phyloP scores from a whole-genome alignment of 2,113 vertebrate genomes.

The Opisthocomus hoazin region DNA sequence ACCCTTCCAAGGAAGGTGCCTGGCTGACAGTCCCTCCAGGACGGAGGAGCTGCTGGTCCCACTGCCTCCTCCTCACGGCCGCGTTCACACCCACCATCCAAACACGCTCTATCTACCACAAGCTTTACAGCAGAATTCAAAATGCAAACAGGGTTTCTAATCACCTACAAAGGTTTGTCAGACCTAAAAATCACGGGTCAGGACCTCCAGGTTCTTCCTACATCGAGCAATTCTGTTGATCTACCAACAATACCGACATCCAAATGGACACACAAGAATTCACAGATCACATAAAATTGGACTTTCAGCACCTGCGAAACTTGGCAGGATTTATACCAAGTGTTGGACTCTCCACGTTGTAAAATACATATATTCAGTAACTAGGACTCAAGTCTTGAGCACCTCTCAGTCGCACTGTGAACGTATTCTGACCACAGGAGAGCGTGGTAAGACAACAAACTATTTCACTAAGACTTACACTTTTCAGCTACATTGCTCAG shows the following conservation, averaged over 20 bases:
- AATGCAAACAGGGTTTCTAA: background rate
- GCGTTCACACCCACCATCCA: background rate
- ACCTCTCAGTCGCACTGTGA: background rate
- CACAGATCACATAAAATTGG: background rate
- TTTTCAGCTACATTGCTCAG: background rate
- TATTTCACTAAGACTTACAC: background rate
- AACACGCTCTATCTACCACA: background rate
- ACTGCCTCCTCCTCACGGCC: constrained; percentile 6
- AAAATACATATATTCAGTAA: background rate
- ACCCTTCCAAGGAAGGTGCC: background rate
- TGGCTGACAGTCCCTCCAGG: background rate
- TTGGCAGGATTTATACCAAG: background rate
- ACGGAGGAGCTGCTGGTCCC: background rate
- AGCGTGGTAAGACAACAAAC: background rate
- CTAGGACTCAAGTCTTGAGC: background rate
- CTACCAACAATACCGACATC: background rate
- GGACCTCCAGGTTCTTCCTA: background rate
- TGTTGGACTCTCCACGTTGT: background rate
- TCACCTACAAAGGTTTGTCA: background rate
- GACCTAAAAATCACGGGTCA: background rate
- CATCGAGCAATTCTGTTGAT: background rate
- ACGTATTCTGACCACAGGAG: background rate
- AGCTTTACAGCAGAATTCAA: background rate
- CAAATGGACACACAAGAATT: background rate
- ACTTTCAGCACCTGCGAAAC: background rate